Evolutionary conservation across 2,797 vertebrate species (phyloP).

Genomic region (Mus minutoides): DNA sequence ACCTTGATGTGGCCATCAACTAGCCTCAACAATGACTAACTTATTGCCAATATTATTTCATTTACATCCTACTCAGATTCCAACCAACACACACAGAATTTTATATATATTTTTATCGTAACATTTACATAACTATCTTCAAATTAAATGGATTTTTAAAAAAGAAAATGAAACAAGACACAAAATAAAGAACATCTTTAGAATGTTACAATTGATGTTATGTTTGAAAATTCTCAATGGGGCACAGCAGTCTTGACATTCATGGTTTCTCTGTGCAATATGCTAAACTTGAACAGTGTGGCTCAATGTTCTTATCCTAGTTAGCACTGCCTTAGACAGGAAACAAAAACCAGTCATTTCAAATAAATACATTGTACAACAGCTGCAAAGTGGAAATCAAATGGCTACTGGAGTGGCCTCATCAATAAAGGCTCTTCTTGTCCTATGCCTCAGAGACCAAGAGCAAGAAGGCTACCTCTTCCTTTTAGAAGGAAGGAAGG

Average conservation of each 20-base stretch:
- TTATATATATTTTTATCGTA: constrained; percentile 31
- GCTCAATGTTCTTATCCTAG: constrained; percentile 36
- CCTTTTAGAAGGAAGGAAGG: constrained; percentile 58
- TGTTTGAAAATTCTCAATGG: constrained; percentile 52
- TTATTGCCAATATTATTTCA: constrained; percentile 17
- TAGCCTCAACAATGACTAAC: neutral
- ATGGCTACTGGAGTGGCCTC: constrained; percentile 33
- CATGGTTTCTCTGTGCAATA: neutral
- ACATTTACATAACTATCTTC: constrained; percentile 1
- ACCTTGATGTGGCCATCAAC: neutral
- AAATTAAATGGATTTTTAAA: neutral
- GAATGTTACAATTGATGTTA: neutral
- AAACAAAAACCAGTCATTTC: constrained; percentile 62
- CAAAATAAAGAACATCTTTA: neutral
- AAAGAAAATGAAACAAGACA: neutral
- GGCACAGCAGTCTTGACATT: neutral
- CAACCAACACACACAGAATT: neutral
- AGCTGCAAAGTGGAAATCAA: constrained; percentile 57
- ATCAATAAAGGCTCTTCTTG: neutral
- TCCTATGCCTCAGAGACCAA: neutral
- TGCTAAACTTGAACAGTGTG: constrained; percentile 37
- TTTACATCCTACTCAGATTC: neutral
- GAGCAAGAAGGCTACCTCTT: constrained; percentile 20
- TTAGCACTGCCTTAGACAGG: constrained; percentile 6
- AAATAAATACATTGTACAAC: constrained; percentile 56